Evolutionary conservation across 1,140 invertebrate species (phyloP).

Genomic region (Battus philenor): DNA sequence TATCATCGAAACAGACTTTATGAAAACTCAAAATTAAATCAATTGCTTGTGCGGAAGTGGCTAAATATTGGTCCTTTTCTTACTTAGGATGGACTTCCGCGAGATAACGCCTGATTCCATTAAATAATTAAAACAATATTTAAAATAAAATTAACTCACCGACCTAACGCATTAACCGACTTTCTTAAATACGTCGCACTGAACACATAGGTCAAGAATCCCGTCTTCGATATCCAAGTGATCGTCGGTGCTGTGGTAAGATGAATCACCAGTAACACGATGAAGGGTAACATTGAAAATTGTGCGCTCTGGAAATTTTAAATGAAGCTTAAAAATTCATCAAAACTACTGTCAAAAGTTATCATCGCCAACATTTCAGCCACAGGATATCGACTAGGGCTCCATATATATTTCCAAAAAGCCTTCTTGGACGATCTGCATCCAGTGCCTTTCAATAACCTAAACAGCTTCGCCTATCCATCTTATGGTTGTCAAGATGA

Average conservation of each 20-base stretch:
- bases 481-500: no score
- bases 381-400: neutral
- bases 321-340: neutral
- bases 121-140: no score
- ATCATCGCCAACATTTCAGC: neutral
- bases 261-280: conserved; percentile 30
- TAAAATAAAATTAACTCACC: conserved; percentile 11
- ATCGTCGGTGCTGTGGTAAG: conserved; percentile 29
- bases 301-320: conserved; percentile 35
- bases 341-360: neutral
- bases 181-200: conserved; percentile 41
- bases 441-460: neutral
- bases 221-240: conserved; percentile 34
- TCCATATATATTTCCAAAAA: neutral
- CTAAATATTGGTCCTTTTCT: no score
- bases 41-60: no score
- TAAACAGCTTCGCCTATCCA: no score
- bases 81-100: no score
- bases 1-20: no score
- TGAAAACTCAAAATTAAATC: no score
- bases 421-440: neutral
- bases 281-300: conserved; percentile 34
- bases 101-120: no score
- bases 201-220: conserved; percentile 33
- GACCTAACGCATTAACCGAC: conserved; percentile 47